A percentile compares a stretch with the other conserved stretches of the same genome.
Conservation (phyloP, 2,113 vertebrate species). For the human (Homo sapiens) region GRCh38 chr13:53777001-53777500, state of each 20-base stretch:
- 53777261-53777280: not conserved
- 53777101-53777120: not conserved
- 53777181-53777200: not conserved
- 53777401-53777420: constrained; percentile 22
- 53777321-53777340: not conserved
- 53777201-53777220: not conserved
- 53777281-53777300: not conserved
- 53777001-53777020: not conserved
- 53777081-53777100: not conserved
- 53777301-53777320: not conserved
- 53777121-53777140: not conserved
- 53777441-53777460: not conserved
- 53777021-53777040: not conserved
- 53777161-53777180: not conserved
- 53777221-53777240: not conserved
- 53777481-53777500: constrained; percentile 54
- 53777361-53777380: not conserved
- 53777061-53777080: not conserved
- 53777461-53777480: not conserved
- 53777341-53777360: not conserved
- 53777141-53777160: not conserved
- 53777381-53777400: not conserved
- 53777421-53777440: constrained; percentile 17
- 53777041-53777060: not conserved
- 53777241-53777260: constrained; percentile 7